These are phyloP conservation scores for Cabera pusaria DNA, from an alignment of 2,888 invertebrate genomes.

Conservation along the genomic window DNA sequence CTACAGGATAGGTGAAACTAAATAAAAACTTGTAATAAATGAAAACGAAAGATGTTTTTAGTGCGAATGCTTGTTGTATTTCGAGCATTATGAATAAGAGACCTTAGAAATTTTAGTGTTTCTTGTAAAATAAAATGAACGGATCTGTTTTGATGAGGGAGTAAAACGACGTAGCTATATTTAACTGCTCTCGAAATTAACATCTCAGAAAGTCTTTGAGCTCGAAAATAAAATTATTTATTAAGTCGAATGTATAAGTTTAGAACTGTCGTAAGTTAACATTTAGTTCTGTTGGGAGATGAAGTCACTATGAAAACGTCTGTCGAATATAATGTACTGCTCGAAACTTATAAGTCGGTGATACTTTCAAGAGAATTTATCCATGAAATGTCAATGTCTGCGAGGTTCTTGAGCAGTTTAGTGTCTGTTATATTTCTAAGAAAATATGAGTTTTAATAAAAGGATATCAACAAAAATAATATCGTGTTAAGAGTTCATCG, in stretches of 20 bases:
- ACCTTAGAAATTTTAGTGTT: conserved; percentile 15
- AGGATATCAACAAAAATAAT: not conserved
- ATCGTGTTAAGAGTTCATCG: no score
- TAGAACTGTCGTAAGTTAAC: conserved; percentile 1
- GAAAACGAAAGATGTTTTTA: no score
- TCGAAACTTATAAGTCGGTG: not conserved
- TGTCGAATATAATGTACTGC: not conserved
- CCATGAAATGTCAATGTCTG: conserved; percentile 4
- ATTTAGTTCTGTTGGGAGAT: not conserved
- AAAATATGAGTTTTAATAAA: not conserved
- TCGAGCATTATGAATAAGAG: conserved; percentile 8
- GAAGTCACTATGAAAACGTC: not conserved
- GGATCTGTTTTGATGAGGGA: conserved; percentile 18
- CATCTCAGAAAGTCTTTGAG: not conserved
- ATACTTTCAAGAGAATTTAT: not conserved
- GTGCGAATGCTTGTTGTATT: conserved; percentile 1
- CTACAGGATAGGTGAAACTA: no score
- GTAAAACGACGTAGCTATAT: conserved; percentile 13
- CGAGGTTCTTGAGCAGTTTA: conserved; percentile 1
- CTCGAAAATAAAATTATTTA: not conserved
- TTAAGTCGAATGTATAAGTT: not conserved
- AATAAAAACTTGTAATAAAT: no score
- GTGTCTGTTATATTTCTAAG: not conserved
- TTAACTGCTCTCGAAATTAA: conserved; percentile 7
- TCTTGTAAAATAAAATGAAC: conserved; percentile 21